These are phyloP conservation scores for Panopea generosa DNA, from an alignment of 2,888 invertebrate genomes.

Conservation along the genomic window DNA sequence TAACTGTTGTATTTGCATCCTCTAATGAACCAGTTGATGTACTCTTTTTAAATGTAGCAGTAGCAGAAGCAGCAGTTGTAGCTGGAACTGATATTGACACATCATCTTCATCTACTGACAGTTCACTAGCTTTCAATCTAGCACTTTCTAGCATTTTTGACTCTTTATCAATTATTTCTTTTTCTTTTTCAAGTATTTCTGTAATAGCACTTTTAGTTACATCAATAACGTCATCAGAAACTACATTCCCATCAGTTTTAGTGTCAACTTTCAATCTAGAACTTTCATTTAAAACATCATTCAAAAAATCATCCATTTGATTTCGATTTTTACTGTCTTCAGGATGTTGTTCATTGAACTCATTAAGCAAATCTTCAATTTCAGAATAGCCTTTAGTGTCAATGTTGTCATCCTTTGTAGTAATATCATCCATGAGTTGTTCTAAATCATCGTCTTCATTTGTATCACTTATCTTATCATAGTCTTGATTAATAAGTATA, in stretches of 20 bases:
- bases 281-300: conserved; percentile 45
- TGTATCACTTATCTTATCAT: conserved; percentile 61
- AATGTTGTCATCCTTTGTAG: conserved; percentile 35
- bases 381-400: conserved; percentile 34
- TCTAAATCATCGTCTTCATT: conserved; percentile 58
- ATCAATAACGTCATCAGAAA: conserved; percentile 36
- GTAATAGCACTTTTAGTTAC: conserved; percentile 43
- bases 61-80: conserved; percentile 19
- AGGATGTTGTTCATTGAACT: conserved; percentile 54
- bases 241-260: conserved; percentile 12
- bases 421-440: conserved; percentile 36
- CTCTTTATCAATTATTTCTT: conserved; percentile 57
- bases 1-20: neutral
- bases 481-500: conserved; percentile 51
- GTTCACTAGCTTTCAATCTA: conserved; percentile 25
- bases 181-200: conserved; percentile 50
- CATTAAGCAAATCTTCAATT: conserved; percentile 51
- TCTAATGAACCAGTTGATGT: conserved; percentile 14
- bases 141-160: conserved; percentile 50
- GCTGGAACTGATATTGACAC: neutral
- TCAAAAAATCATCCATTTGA: conserved; percentile 43
- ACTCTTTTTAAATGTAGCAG: conserved; percentile 9
- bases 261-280: conserved; percentile 19
- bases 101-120: neutral
- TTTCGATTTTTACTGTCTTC: conserved; percentile 43